Evolutionary conservation across 2,888 invertebrate species (phyloP).

Genomic region (Pimpla rufipes): DNA sequence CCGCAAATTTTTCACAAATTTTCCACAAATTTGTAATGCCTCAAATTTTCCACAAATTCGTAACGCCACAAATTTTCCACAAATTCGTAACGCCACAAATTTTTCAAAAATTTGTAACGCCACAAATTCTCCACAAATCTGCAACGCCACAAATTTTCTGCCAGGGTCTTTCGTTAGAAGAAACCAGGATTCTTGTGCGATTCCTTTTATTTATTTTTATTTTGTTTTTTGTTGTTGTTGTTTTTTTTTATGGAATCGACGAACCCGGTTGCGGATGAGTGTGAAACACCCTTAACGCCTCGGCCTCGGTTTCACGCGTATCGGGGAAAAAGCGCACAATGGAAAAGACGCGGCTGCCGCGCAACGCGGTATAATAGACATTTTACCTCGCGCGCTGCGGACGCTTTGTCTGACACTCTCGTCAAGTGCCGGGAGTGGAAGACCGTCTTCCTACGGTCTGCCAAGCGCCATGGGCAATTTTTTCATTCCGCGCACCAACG

Average conservation of each 20-base stretch:
- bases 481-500: constrained; percentile 58
- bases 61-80: too few species aligned
- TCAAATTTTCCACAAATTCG: too few species aligned
- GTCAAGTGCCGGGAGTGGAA: constrained; percentile 52
- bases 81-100: too few species aligned
- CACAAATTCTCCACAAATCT: too few species aligned
- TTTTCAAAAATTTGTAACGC: too few species aligned
- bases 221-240: neutral
- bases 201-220: neutral
- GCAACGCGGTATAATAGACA: constrained; percentile 58
- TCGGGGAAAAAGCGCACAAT: constrained; percentile 18
- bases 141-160: too few species aligned
- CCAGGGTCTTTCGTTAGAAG: too few species aligned
- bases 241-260: neutral
- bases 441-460: constrained; percentile 7
- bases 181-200: neutral
- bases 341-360: neutral
- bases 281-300: constrained; percentile 37
- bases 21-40: too few species aligned
- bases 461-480: constrained; percentile 60
- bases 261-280: neutral
- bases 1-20: too few species aligned
- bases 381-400: constrained; percentile 17
- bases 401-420: constrained; percentile 49
- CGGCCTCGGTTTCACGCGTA: neutral